These are phyloP conservation scores for Manis javanica DNA, from an alignment of 2,797 vertebrate species.

Conservation along the genomic window DNA sequence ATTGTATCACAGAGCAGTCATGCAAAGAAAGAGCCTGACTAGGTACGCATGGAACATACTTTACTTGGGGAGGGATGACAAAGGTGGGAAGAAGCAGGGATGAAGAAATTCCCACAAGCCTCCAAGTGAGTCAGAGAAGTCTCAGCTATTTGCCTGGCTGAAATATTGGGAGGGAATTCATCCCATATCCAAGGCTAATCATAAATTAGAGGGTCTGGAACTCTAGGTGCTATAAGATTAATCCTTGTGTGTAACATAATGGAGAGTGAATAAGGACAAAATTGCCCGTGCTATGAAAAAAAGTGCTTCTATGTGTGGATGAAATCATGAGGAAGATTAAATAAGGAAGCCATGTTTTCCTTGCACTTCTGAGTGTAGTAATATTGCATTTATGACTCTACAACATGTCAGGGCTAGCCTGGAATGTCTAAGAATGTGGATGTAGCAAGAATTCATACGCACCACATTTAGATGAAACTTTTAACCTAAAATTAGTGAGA, in stretches of 20 bases:
- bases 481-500: slow-evolving; percentile 56
- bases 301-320: background rate
- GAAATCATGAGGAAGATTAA: slow-evolving; percentile 35
- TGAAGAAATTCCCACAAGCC: background rate
- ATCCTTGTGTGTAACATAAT: background rate
- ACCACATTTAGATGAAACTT: background rate
- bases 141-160: background rate
- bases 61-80: background rate
- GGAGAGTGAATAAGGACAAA: background rate
- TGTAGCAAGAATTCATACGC: slow-evolving; percentile 24
- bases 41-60: background rate
- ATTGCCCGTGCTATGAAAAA: background rate
- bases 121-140: background rate
- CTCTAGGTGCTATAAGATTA: background rate
- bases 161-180: slow-evolving; percentile 18
- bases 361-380: background rate
- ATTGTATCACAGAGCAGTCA: background rate
- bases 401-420: background rate
- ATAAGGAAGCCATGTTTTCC: slow-evolving; percentile 10
- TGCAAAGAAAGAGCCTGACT: background rate
- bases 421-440: slow-evolving; percentile 4
- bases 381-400: slow-evolving; percentile 44
- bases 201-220: background rate
- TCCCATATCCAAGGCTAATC: background rate
- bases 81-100: background rate